Base-by-base conservation (phyloP, 2,113 vertebrate genomes). In the Daphoenositta chrysoptera region DNA sequence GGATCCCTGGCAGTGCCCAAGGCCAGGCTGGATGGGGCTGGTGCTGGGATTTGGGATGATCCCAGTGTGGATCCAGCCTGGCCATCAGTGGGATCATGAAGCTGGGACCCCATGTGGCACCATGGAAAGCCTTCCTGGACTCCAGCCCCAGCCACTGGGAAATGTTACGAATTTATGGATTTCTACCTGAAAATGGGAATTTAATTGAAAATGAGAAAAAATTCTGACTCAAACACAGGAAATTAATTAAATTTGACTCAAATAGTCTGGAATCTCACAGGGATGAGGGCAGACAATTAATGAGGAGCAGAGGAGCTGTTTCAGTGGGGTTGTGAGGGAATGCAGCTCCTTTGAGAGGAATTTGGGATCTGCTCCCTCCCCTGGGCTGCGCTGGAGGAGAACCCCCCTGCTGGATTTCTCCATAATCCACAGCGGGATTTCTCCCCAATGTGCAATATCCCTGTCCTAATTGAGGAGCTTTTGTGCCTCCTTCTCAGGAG, bases 401-500 rank as follows among this genome's bases (percentile, higher is more conserved):
- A 28, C 24, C 71, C 65, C 79, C 94, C 42, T 15, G 15, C 23
- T 33, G 33, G 35, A 24, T 13, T 63, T 35, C 28, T 22, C 91
- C 77, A 30, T 60, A 68, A 83, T 21, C 72, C 40, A 1, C 56
- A 39, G 90, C 37, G 57, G 66, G 90, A 71, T 83, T 91, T 44
- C 9, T 13, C 30, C 70, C 66, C 42, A 26, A 58, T 31, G 56
- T 78, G 60, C 78, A 37, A 33, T 80, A 91, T 71, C 28, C 37
- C 54, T 51, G 89, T 40, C 91, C 78, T 83, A 30, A 96, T 64
- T 94, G 27, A 93, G 89, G 88, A 73, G 86, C 69, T 95, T 97
- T 96, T 90, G 63, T 95, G 58, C 93, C 91, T 97, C 93, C 40
- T 94, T 81, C 40, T 57, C 76, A 97, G 66, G 80, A 89, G 77